These are phyloP conservation scores for Bambusicola thoracicus DNA, from an alignment of 2,113 vertebrate species.

Conservation along the genomic window DNA sequence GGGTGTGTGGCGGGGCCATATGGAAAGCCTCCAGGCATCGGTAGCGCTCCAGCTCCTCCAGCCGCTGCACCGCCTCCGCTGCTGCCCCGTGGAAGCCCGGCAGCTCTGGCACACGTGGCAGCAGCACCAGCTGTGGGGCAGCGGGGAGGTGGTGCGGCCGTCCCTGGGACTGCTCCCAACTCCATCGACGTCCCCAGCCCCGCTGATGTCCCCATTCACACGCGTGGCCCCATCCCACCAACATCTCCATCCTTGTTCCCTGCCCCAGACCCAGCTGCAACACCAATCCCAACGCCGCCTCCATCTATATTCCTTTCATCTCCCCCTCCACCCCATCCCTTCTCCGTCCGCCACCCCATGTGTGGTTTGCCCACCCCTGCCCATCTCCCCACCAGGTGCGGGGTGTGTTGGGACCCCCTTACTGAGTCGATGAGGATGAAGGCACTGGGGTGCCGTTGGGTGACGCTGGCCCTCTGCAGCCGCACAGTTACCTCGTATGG, in stretches of 20 bases:
- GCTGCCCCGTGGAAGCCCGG: conserved; percentile 80
- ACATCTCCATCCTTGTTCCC: background rate
- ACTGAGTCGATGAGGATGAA: conserved; percentile 89
- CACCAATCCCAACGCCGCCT: background rate
- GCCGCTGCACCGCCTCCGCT: conserved; percentile 47
- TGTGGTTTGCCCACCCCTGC: background rate
- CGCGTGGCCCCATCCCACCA: background rate
- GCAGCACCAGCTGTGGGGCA: conserved; percentile 78
- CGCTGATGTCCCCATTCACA: background rate
- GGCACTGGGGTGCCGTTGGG: conserved; percentile 75
- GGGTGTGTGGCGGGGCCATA: conserved; percentile 74
- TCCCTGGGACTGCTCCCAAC: no score
- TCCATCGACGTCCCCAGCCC: background rate
- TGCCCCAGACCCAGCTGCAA: background rate
- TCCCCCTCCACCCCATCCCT: background rate
- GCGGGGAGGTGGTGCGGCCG: background rate
- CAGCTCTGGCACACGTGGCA: conserved; percentile 81
- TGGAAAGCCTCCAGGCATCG: conserved; percentile 85
- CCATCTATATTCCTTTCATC: background rate
- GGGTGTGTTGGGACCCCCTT: background rate
- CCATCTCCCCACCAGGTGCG: background rate
- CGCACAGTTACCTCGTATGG: conserved; percentile 79
- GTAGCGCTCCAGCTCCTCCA: conserved; percentile 83
- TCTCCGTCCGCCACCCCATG: fast-evolving
- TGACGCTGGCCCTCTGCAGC: conserved; percentile 81